Conservation (phyloP, 2,888 invertebrate species). For the Xestia sexstrigata region DNA sequence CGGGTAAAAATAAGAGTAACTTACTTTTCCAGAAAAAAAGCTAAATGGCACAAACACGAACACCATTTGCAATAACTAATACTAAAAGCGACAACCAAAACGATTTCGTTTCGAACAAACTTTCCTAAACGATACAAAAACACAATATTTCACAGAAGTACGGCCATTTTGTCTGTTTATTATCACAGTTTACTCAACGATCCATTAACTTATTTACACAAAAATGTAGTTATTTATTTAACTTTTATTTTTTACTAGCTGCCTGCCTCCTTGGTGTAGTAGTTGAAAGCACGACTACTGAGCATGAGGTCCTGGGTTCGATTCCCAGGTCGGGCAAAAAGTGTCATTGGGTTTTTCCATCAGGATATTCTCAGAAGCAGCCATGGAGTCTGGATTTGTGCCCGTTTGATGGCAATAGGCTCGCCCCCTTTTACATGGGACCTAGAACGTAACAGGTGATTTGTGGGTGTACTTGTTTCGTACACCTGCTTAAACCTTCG, state of each 20-base stretch:
- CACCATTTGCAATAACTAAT: slow-evolving; percentile 37
- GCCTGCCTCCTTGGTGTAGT: no score
- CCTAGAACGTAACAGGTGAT: no score
- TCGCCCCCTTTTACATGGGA: no score
- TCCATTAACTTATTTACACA: slow-evolving; percentile 55
- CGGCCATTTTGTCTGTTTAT: slow-evolving; percentile 53
- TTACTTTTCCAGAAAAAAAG: slow-evolving; percentile 15
- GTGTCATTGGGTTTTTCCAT: no score
- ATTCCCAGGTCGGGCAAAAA: no score
- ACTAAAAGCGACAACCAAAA: slow-evolving; percentile 43
- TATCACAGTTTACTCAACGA: slow-evolving; percentile 44
- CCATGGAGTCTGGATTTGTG: no score
- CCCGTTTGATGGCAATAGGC: no score
- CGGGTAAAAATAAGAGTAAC: neutral
- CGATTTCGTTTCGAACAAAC: slow-evolving; percentile 38
- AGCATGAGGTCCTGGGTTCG: no score
- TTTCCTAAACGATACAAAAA: slow-evolving; percentile 51
- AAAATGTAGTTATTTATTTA: slow-evolving; percentile 28
- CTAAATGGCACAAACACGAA: slow-evolving; percentile 15
- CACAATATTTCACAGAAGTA: slow-evolving; percentile 59
- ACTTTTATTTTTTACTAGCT: slow-evolving; percentile 47
- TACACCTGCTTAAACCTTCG: no score
- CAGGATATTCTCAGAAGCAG: no score
- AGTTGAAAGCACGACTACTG: no score
- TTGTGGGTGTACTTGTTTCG: no score